Base-by-base conservation (phyloP, 1,140 invertebrate genomes). In the Meloidogyne chitwoodi region DNA sequence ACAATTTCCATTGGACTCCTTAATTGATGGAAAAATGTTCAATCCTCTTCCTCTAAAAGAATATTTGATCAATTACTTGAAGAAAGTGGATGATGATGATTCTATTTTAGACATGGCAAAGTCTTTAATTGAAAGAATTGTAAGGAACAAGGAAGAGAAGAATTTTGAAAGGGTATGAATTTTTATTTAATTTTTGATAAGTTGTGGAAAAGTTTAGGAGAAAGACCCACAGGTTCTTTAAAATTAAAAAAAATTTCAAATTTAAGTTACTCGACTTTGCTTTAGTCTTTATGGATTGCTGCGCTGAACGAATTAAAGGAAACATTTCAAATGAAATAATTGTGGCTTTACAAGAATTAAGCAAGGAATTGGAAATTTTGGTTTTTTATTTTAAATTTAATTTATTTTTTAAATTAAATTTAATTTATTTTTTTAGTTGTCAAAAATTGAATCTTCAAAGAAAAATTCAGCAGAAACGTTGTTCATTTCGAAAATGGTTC, bases 201-300 rank as follows among this genome's bases (percentile, higher is more conserved):
- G n/a, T n/a, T n/a, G n/a, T n/a, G n/a, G n/a, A n/a, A n/a, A n/a
- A n/a, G n/a, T n/a, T n/a, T n/a, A n/a, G n/a, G n/a, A n/a, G n/a
- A n/a, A n/a, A n/a, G n/a, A n/a, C n/a, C n/a, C n/a, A n/a, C n/a
- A n/a, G n/a, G n/a, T n/a, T n/a, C n/a, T n/a, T n/a, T n/a, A n/a
- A n/a, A n/a, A n/a, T n/a, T n/a, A n/a, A n/a, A n/a, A n/a, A n/a
- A n/a, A n/a, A n/a, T n/a, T n/a, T n/a, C 38, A 12, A 14, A 41
- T 27, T 70, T 48, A 27, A 70, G 68, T 11, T 70, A 19, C 19
- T 70, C 19, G 16, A 41, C 29, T 70, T 70, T 70, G 19, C 31
- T 41, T 61, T 70, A 26, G 68, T 29, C 29, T 44, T 70, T 44
- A 26, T 44, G 44, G 68, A 70, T 22, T 70, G 68, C 48, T 70